A percentile compares a stretch with the other conserved stretches of the same genome.
Conservation (phyloP, 1,140 invertebrate genomes). For the Megalopta genalis region DNA sequence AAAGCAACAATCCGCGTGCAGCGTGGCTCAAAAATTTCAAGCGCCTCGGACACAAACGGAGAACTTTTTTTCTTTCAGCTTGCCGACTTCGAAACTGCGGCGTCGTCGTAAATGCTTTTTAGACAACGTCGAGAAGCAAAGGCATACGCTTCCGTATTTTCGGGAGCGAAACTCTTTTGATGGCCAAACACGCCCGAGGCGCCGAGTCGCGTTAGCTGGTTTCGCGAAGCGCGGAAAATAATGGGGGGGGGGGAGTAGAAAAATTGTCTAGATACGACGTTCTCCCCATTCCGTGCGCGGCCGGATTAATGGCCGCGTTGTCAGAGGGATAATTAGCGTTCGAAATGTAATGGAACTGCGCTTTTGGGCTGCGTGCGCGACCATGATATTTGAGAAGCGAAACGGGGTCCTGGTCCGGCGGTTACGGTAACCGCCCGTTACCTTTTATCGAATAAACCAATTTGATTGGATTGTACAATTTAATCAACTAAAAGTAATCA, state of each 20-base stretch:
- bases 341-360: conserved; percentile 5
- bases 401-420: not conserved
- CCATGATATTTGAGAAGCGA: conserved; percentile 12
- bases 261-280: no score
- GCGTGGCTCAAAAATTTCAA: not conserved
- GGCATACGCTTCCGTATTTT: no score
- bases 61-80: not conserved
- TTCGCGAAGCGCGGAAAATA: not conserved
- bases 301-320: not conserved
- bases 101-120: not conserved
- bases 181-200: not conserved
- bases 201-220: not conserved
- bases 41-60: conserved; percentile 1
- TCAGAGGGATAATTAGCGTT: not conserved
- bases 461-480: conserved; percentile 41
- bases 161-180: not conserved
- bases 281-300: no score
- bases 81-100: not conserved
- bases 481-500: conserved; percentile 48
- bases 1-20: not conserved
- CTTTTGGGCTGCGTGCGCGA: not conserved
- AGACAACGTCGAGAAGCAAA: not conserved
- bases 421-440: conserved; percentile 18
- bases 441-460: conserved; percentile 45
- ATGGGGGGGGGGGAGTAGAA: no score